Evolutionary conservation across 2,797 vertebrate genomes (phyloP), one percentile per base, ranked within the genome.

Genomic region (Gymnodraco acuticeps): DNA sequence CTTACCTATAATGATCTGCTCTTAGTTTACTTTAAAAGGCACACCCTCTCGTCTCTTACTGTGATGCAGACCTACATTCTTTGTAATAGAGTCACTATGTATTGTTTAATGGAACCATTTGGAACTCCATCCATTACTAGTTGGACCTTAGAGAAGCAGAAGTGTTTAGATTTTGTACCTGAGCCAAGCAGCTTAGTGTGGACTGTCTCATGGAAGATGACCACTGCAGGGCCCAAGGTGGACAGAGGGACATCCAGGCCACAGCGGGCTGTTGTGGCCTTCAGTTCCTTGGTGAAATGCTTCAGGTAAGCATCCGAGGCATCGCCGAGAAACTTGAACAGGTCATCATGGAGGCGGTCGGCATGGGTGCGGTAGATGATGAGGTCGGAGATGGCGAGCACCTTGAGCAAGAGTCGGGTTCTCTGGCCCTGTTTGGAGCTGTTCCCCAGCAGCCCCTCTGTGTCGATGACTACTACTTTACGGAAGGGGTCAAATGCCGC

Each of bases 121-220:
- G 43, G 23, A 0, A 48, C 19, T 60, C 13, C 3, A 42, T 0
- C 2, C 10, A 55, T 59, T 47, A 50, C 61, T n/a, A 31, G 19
- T 3, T 13, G 7, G 2, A 51, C 17, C 1, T 19, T 10, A 15
- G 5, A 52, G 20, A 2, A 51, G 59, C 20, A 65, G 9, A 42
- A 4, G 14, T n/a, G 20, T n/a, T 23, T 12, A 31, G 23, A 50
- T 59, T 12, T 70, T 61, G 75, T 77, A 88, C 89, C 88, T 94
- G 97, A 96, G 71, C 98, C 97, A 75, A 99, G 94, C 27, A 99
- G 92, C 73, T 98, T 98, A 68, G 98, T 99, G 87, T 99, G 98
- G 69, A 99, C 96, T 16, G 98, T 99, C 94, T 99, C 98, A 3
- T 99, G 98, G 94, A 99, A 99, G 95, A 99, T 99, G 87, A 99